Conservation (phyloP, 2,797 vertebrate genomes). For the Pteropus rufus region DNA sequence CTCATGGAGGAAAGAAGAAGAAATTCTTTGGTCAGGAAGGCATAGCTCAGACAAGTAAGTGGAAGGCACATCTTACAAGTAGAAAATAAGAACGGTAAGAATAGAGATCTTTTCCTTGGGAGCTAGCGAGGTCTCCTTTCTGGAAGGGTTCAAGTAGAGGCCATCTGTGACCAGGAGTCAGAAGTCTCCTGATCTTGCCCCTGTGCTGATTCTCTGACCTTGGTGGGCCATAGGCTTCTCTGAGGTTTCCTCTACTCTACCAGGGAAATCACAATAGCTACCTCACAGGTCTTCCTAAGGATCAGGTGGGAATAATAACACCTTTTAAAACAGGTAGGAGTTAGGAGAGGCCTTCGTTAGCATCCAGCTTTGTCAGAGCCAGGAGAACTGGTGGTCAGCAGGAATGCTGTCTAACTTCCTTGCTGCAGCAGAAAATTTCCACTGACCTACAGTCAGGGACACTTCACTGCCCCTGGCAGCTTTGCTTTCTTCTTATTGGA, state of each 20-base stretch:
- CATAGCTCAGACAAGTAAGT: not conserved
- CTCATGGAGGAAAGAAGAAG: not conserved
- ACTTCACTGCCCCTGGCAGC: slow-evolving; percentile 41
- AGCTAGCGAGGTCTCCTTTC: not conserved
- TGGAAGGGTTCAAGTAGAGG: not conserved
- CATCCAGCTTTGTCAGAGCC: not conserved
- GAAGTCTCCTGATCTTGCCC: not conserved
- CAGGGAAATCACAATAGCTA: not conserved
- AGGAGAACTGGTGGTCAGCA: not conserved
- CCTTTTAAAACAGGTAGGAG: not conserved
- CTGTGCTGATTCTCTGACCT: not conserved
- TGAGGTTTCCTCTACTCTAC: not conserved
- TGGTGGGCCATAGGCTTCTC: not conserved
- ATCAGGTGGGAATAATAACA: not conserved
- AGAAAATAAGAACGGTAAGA: not conserved
- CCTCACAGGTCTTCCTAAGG: not conserved
- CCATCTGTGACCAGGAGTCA: not conserved
- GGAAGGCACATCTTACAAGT: not conserved
- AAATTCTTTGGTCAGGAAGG: not conserved
- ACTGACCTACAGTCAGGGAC: slow-evolving; percentile 53
- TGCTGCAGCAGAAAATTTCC: slow-evolving; percentile 48
- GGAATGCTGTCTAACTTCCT: not conserved
- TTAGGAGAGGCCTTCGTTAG: not conserved
- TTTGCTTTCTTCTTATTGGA: slow-evolving; percentile 41
- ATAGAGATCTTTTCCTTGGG: not conserved